Evolutionary conservation across 1,140 invertebrate genomes (phyloP).

Genomic region (Drosophila kohkoa): DNA sequence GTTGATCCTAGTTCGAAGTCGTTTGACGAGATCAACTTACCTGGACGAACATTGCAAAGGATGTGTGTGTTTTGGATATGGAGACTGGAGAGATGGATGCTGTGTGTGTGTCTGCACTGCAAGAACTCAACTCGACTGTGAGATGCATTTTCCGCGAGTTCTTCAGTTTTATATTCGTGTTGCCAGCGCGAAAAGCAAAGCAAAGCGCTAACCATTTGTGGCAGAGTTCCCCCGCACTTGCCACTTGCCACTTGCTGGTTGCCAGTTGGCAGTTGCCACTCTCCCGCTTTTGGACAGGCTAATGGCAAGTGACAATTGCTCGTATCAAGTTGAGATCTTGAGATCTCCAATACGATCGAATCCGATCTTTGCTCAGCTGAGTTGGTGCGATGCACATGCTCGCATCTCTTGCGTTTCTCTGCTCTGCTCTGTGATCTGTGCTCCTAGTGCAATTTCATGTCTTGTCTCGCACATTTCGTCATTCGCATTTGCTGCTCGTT

Average conservation of each 20-base stretch:
- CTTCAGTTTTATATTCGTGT: conserved; percentile 77
- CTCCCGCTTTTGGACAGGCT: not conserved
- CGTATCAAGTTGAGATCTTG: conserved; percentile 7
- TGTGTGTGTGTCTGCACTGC: conserved; percentile 62
- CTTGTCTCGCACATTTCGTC: conserved; percentile 73
- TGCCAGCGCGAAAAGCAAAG: not conserved
- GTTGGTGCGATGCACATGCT: conserved; percentile 44
- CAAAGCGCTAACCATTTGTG: conserved; percentile 19
- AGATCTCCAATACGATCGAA: conserved; percentile 24
- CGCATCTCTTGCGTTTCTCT: not conserved
- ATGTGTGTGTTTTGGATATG: conserved; percentile 29
- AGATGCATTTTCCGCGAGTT: conserved; percentile 73
- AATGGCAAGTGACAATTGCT: conserved; percentile 65
- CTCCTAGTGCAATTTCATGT: conserved; percentile 73
- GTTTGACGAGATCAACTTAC: conserved; percentile 32
- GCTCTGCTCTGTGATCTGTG: too few species aligned
- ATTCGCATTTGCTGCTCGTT: conserved; percentile 39
- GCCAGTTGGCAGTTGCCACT: conserved; percentile 64
- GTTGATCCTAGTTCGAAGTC: not conserved
- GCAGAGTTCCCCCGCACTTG: conserved; percentile 5
- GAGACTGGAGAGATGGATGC: conserved; percentile 15
- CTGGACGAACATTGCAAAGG: conserved; percentile 63
- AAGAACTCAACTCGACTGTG: conserved; percentile 80
- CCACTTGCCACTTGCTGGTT: not conserved
- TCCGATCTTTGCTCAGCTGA: not conserved